phyloP scores from a whole-genome alignment of 2,888 invertebrate genomes.

The Drosophila multiciliata region DNA sequence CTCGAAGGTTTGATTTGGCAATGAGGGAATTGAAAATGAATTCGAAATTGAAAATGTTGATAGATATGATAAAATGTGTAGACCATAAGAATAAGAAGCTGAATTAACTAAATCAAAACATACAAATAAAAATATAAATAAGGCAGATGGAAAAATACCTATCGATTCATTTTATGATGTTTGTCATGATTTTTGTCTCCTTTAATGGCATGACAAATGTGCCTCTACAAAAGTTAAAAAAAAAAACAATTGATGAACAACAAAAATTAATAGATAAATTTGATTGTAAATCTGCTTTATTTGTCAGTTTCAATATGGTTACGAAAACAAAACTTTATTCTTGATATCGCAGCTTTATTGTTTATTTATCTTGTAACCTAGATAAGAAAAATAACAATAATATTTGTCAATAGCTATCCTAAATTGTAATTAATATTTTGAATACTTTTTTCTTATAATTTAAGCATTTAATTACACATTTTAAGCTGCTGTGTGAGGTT shows the following conservation, averaged over 20 bases:
- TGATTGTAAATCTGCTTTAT: neutral
- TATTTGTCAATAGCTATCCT: neutral
- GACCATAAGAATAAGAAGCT: neutral
- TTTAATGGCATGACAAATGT: neutral
- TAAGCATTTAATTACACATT: neutral
- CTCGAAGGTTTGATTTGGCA: neutral
- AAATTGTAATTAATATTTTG: neutral
- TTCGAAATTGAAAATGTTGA: neutral
- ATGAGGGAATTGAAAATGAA: neutral
- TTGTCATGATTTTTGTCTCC: neutral
- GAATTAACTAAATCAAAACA: neutral
- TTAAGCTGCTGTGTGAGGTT: neutral
- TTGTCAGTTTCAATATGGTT: neutral
- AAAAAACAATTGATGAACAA: neutral
- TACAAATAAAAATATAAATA: neutral
- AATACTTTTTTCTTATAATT: neutral
- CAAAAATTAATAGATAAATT: neutral
- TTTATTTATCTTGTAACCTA: slow-evolving; percentile 1
- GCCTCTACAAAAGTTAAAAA: neutral
- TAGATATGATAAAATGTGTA: neutral
- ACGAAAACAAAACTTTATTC: neutral
- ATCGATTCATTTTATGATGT: no score
- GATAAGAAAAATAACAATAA: neutral
- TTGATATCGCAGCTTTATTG: neutral
- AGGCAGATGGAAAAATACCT: neutral